These are phyloP conservation scores for Lepidonotus clava DNA, from an alignment of 2,888 invertebrate species.

Conservation along the genomic window DNA sequence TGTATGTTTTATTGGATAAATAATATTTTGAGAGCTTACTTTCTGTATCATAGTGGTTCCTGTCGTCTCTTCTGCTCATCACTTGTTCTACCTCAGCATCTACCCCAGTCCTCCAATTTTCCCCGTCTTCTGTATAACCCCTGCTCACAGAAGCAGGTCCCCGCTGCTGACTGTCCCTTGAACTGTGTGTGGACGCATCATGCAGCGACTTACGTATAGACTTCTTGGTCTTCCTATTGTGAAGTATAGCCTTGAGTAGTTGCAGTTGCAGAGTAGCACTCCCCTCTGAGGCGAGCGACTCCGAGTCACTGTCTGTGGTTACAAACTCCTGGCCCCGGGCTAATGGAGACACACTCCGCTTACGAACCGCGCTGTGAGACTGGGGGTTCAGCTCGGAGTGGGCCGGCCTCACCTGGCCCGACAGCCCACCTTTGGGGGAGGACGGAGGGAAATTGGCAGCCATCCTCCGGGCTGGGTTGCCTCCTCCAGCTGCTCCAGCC, in stretches of 20 bases:
- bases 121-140: neutral
- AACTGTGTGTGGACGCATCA: neutral
- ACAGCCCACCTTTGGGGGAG: neutral
- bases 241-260: conserved; percentile 59
- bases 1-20: too few relatives aligned
- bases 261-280: conserved; percentile 57
- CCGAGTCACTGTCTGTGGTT: conserved; percentile 45
- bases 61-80: conserved; percentile 15
- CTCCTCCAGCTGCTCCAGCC: neutral
- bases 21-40: too few relatives aligned
- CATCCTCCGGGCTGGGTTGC: conserved; percentile 10
- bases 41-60: neutral
- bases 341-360: conserved; percentile 56
- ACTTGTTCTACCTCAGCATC: conserved; percentile 36
- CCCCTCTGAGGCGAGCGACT: conserved; percentile 10
- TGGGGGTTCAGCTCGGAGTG: conserved; percentile 47
- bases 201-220: conserved; percentile 4
- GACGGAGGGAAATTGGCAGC: conserved; percentile 55
- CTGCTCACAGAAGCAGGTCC: neutral
- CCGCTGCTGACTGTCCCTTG: neutral
- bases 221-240: conserved; percentile 54
- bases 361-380: conserved; percentile 48
- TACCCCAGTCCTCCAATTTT: neutral
- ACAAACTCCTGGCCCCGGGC: conserved; percentile 33
- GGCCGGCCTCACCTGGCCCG: neutral